phyloP scores from a whole-genome alignment of 2,113 vertebrate species.

The Sitta europaea region DNA sequence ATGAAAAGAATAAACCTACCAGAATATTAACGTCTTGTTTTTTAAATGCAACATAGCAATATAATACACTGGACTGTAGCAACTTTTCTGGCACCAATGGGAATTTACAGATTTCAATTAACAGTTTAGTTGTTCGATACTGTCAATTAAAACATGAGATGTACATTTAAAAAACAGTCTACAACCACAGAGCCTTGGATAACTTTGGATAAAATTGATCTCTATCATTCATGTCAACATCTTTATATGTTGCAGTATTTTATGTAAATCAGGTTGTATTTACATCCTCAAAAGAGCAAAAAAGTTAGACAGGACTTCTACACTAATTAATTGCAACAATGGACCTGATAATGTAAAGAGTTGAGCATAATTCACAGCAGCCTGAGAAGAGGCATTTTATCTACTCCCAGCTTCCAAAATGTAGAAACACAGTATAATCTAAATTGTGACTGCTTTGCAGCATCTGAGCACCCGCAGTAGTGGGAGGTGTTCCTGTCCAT shows the following conservation, averaged over 20 bases:
- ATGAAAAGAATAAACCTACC: no score
- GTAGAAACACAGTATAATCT: background rate
- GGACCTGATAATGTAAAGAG: background rate
- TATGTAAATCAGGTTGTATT: background rate
- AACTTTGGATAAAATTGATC: background rate
- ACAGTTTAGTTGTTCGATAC: background rate
- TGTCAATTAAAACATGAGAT: background rate
- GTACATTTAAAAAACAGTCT: background rate
- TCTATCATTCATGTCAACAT: background rate
- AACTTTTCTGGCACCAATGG: background rate
- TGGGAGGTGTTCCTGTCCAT: background rate
- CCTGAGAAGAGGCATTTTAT: background rate
- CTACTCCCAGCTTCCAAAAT: background rate
- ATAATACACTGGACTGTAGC: background rate
- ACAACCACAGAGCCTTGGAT: background rate
- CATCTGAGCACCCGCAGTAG: background rate
- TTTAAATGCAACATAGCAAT: background rate
- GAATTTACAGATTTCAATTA: background rate
- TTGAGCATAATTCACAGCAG: background rate
- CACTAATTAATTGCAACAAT: background rate
- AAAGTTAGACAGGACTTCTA: background rate
- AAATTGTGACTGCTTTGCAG: background rate
- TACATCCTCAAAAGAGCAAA: background rate
- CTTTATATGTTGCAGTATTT: background rate
- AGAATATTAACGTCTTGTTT: background rate